Base-by-base conservation (phyloP, 2,113 vertebrate genomes). In the Rhea pennata region DNA sequence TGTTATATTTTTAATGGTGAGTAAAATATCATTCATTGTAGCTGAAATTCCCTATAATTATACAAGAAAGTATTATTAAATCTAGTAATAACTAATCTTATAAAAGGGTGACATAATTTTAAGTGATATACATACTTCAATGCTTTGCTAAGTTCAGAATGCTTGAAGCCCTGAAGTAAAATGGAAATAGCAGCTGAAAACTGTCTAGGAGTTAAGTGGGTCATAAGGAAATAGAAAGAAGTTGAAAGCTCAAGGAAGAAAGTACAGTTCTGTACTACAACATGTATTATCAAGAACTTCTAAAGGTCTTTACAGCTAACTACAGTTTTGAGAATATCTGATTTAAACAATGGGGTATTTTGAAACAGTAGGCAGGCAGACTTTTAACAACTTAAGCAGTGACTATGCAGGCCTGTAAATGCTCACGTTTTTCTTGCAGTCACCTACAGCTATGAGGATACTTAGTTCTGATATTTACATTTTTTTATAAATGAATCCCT, bases 121-220 rank as follows among this genome's bases (percentile, higher is more conserved):
- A 42, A 33, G 5, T 62, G 31, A 7, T 1, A 0, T 19, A 33
- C 50, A 6, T 24, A 19, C 26, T 83, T 64, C 3, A 12, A 9
- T 56, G 44, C 62, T 72, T 87, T 64, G 29, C 70, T 92, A 54
- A 84, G 12, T 19, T 91, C 51, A 70, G 66, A 85, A 40, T 27
- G 31, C 44, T 66, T 65, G 62, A 69, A 69, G 2, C 19, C 33
- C 39, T 31, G 27, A 85, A 72, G 13, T 39, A 62, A 75, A 89
- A 65, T n/a, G 36, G 42, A 70, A 90, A 44, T 5, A 77, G 62
- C 33, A 48, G 26, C 64, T 26, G 80, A 29, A 75, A 88, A 46
- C 9, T 1, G 2, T 8, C 58, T 29, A 31, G 19, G 48, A 64
- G 24, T 17, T 69, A 12, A 0, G 0, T 2, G 6, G 16, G 16